Percentiles rank a stretch among this genome's conserved stretches.
Evolutionary conservation across 2,797 vertebrate species (phyloP).

Genomic region (Delichon dasypus): DNA sequence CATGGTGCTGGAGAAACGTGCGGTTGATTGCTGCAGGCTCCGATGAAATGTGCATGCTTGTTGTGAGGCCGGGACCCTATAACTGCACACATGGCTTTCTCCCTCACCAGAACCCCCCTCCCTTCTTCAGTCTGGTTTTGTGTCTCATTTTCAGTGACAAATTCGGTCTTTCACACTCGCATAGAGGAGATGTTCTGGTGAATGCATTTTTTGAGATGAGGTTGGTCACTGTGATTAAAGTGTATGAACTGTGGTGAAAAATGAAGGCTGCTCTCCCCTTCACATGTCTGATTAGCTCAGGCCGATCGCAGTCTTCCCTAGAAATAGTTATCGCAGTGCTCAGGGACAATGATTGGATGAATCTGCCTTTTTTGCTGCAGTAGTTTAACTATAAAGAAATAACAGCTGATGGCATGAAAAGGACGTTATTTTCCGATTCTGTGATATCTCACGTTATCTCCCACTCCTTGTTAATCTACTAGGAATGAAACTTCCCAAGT

Average conservation of each 20-base stretch:
- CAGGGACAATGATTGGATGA: not conserved
- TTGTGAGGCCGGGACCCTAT: not conserved
- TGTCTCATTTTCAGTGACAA: constrained; percentile 14
- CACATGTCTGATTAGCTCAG: not conserved
- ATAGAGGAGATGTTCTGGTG: not conserved
- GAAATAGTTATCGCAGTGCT: not conserved
- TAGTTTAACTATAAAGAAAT: constrained; percentile 28
- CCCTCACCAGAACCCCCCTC: no score
- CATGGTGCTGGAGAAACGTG: not conserved
- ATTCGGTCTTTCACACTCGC: not conserved
- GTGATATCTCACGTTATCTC: constrained; percentile 43
- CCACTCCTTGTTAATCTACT: constrained; percentile 22
- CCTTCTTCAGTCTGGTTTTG: not conserved
- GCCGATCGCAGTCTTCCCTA: not conserved
- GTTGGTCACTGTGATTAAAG: not conserved
- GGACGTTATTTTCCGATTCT: constrained; percentile 28
- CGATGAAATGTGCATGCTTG: not conserved
- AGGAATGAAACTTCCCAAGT: constrained; percentile 52
- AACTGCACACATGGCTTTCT: not conserved
- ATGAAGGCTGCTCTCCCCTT: not conserved
- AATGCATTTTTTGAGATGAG: constrained; percentile 1
- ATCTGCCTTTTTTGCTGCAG: not conserved
- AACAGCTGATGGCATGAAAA: not conserved
- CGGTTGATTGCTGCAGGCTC: not conserved
- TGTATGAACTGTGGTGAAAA: not conserved